These are phyloP conservation scores for Hypanus sabinus DNA, from an alignment of 2,113 vertebrate genomes.

Conservation along the genomic window DNA sequence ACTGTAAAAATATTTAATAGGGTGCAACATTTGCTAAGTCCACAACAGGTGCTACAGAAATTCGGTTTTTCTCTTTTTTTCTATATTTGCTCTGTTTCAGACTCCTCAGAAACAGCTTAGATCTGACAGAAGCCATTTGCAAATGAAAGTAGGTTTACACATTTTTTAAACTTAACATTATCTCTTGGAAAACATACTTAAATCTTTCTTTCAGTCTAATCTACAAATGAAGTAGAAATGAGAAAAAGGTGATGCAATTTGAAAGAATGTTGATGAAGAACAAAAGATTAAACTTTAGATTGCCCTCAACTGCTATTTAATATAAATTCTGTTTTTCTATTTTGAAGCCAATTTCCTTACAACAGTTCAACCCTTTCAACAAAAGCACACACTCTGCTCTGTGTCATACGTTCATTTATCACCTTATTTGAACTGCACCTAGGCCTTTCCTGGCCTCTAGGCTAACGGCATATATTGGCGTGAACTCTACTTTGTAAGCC, in stretches of 20 bases:
- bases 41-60: too few species aligned
- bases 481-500: slow-evolving; percentile 29
- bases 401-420: not conserved
- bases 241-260: not conserved
- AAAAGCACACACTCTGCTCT: not conserved
- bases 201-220: not conserved
- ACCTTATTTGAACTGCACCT: not conserved
- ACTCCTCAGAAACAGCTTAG: not conserved
- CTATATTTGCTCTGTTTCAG: not conserved
- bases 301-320: not conserved
- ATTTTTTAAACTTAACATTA: not conserved
- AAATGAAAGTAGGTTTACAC: not conserved
- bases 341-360: not conserved
- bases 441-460: slow-evolving; percentile 21
- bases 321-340: too few species aligned
- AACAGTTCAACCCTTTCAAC: not conserved
- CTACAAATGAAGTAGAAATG: not conserved
- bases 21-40: too few species aligned
- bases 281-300: not conserved
- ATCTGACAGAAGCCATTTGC: not conserved
- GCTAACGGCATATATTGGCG: not conserved
- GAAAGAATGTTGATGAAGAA: not conserved
- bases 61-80: not conserved
- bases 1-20: too few species aligned
- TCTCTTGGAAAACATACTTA: not conserved